Conservation (phyloP, 1,140 invertebrate genomes). For the Atta colombica region DNA sequence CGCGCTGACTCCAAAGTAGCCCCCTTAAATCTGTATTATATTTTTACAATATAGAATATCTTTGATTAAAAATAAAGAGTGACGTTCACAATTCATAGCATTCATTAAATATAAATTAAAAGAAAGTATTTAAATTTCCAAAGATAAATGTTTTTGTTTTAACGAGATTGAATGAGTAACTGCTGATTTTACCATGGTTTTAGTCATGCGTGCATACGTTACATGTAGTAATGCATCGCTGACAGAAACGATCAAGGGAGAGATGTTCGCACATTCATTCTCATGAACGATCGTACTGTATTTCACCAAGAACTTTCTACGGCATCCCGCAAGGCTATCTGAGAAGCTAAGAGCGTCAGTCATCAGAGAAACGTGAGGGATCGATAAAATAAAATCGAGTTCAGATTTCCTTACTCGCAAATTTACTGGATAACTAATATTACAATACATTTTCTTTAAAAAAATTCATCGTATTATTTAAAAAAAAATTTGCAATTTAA, state of each 20-base stretch:
- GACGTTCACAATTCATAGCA: not conserved
- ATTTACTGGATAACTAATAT: not conserved
- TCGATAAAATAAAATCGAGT: not conserved
- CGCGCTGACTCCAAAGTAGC: no score
- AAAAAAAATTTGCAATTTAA: not conserved
- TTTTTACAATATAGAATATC: not conserved
- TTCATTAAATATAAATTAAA: not conserved
- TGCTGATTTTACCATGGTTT: not conserved
- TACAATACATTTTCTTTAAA: not conserved
- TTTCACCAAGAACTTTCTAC: constrained; percentile 58
- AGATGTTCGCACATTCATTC: not conserved
- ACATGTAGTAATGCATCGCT: constrained; percentile 38
- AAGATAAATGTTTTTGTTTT: not conserved
- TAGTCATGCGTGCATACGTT: constrained; percentile 18
- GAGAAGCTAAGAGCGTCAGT: constrained; percentile 1
- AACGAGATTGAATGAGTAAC: constrained; percentile 24
- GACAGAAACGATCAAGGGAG: constrained; percentile 30
- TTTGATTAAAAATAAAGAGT: not conserved
- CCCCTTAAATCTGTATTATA: no score
- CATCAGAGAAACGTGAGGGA: constrained; percentile 12
- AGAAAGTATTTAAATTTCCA: not conserved
- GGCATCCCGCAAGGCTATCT: constrained; percentile 57
- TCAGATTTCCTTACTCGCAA: constrained; percentile 14
- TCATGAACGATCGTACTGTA: not conserved
- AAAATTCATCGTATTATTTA: not conserved